phyloP scores from a whole-genome alignment of 2,888 invertebrate genomes.

The Idaea straminata region DNA sequence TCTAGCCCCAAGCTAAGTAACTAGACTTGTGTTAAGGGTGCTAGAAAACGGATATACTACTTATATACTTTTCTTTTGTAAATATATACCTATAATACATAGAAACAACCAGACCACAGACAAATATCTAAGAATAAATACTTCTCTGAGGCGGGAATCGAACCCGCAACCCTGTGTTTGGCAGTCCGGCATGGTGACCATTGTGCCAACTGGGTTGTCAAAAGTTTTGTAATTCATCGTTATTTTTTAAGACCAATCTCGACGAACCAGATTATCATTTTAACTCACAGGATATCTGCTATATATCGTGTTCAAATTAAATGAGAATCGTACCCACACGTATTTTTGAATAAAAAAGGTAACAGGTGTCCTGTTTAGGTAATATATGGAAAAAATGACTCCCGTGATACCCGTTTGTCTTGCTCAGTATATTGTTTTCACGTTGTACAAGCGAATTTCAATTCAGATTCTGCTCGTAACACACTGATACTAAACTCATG shows the following conservation, averaged over 20 bases:
- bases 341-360: constrained; percentile 38
- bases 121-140: no score
- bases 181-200: no score
- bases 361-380: constrained; percentile 53
- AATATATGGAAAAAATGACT: constrained; percentile 39
- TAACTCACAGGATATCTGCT: constrained; percentile 34
- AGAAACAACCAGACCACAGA: no score
- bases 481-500: background rate
- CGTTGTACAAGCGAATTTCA: constrained; percentile 24
- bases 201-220: no score
- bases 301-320: constrained; percentile 43
- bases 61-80: no score
- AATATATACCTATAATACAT: no score
- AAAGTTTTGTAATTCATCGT: no score
- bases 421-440: constrained; percentile 38
- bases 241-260: background rate
- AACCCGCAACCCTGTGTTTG: no score
- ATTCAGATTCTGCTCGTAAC: constrained; percentile 11
- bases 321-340: constrained; percentile 44
- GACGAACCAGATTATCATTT: constrained; percentile 26
- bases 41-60: no score
- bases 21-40: no score
- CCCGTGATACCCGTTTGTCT: constrained; percentile 35
- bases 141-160: no score
- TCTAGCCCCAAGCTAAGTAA: no score